Conservation (phyloP, 2,888 invertebrate species). For the Andrena minutula region DNA sequence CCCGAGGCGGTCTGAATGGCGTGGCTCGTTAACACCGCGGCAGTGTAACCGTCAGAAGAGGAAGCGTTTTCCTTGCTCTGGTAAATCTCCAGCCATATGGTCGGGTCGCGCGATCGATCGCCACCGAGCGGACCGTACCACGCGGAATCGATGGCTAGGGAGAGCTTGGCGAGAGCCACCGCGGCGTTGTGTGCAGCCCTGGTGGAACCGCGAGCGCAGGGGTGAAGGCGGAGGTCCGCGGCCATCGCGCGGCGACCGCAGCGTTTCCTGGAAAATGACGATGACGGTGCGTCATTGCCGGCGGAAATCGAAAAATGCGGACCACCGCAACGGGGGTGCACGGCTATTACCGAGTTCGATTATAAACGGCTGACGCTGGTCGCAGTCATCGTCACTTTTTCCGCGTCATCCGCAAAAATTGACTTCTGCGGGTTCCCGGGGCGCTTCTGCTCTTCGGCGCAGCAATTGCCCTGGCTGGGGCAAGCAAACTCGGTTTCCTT, state of each 20-base stretch:
- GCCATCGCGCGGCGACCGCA: conserved; percentile 18
- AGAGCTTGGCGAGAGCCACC: background rate
- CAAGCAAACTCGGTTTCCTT: background rate
- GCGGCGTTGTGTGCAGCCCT: no score
- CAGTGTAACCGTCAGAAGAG: conserved; percentile 13
- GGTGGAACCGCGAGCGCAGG: no score
- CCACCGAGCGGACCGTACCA: background rate
- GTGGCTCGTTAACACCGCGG: conserved; percentile 42
- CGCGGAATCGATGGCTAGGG: conserved; percentile 15
- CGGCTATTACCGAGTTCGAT: conserved; percentile 39
- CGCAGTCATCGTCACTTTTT: conserved; percentile 37
- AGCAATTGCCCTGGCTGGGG: background rate
- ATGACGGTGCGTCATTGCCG: conserved; percentile 3
- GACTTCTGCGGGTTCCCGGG: conserved; percentile 8
- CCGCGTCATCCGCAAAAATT: conserved; percentile 33
- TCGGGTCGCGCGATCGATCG: conserved; percentile 14
- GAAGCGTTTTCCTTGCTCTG: conserved; percentile 30
- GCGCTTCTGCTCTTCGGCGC: background rate
- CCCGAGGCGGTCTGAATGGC: conserved; percentile 49
- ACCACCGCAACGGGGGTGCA: conserved; percentile 23
- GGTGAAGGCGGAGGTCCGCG: no score
- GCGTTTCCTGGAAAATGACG: background rate
- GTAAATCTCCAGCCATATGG: conserved; percentile 16
- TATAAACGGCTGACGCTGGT: conserved; percentile 29
- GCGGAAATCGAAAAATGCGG: conserved; percentile 38